phyloP scores from a whole-genome alignment of 2,888 invertebrate genomes.

The Podotricha telesiphe region DNA sequence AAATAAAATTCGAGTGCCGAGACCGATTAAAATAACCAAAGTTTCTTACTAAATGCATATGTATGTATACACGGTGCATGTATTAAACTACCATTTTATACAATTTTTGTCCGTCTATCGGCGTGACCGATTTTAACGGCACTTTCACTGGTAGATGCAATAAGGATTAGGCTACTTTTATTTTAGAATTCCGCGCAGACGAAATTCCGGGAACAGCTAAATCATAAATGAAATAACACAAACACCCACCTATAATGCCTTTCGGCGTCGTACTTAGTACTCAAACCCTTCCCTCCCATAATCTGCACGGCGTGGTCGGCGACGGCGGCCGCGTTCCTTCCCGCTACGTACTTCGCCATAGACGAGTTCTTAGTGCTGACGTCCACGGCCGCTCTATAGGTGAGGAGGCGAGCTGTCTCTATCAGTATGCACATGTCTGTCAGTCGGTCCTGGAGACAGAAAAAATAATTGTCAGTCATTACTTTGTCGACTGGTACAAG shows the following conservation, averaged over 20 bases:
- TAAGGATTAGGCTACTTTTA: too few relatives aligned
- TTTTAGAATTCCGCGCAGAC: too few relatives aligned
- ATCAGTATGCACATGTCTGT: conserved; percentile 88
- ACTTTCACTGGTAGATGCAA: too few relatives aligned
- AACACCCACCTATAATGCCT: conserved; percentile 84
- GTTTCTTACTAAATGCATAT: too few relatives aligned
- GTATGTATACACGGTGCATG: too few relatives aligned
- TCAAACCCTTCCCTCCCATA: conserved; percentile 89
- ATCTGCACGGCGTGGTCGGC: conserved; percentile 90
- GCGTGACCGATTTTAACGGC: too few relatives aligned
- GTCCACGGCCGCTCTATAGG: conserved; percentile 87
- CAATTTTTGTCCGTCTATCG: too few relatives aligned
- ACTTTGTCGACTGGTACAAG: too few relatives aligned
- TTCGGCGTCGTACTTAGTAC: conserved; percentile 88
- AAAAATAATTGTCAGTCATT: not conserved
- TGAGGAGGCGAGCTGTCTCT: conserved; percentile 87
- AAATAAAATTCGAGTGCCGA: too few relatives aligned
- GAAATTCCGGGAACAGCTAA: too few relatives aligned
- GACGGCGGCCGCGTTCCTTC: conserved; percentile 86
- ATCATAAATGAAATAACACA: not conserved
- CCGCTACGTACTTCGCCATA: conserved; percentile 90
- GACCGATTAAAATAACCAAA: too few relatives aligned
- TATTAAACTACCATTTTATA: too few relatives aligned
- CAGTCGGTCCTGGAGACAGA: conserved; percentile 78
- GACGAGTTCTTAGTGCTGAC: conserved; percentile 87